phyloP scores from a whole-genome alignment of 2,888 invertebrate species.

The Maniola hyperantus region DNA sequence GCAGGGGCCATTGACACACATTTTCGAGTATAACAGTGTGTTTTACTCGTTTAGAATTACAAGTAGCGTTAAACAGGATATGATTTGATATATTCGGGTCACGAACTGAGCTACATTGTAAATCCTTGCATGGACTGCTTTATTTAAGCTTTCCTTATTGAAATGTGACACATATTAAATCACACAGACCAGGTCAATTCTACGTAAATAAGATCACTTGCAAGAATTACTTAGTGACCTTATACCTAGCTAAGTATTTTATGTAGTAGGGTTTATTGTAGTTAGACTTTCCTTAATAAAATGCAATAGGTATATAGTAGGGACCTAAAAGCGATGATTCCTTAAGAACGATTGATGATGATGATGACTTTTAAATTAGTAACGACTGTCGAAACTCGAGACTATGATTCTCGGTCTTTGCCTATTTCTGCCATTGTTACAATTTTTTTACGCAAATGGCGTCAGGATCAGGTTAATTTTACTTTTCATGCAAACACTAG shows the following conservation, averaged over 20 bases:
- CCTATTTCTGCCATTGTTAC: not conserved
- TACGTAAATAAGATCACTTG: not conserved
- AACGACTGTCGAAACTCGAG: not conserved
- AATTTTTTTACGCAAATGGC: not conserved
- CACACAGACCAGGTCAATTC: not conserved
- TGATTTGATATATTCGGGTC: slow-evolving; percentile 62
- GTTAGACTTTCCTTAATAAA: not conserved
- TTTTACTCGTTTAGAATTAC: slow-evolving; percentile 60
- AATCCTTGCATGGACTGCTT: slow-evolving; percentile 20
- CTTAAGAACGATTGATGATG: too few species aligned
- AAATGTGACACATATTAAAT: slow-evolving; percentile 15
- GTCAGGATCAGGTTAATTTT: not conserved
- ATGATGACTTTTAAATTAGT: not conserved
- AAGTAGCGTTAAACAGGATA: slow-evolving; percentile 64
- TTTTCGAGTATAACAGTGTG: slow-evolving; percentile 64
- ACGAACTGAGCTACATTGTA: slow-evolving; percentile 49
- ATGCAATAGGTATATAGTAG: not conserved
- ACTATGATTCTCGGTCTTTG: not conserved
- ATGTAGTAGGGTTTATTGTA: not conserved
- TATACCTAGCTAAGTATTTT: not conserved
- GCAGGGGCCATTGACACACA: slow-evolving; percentile 51
- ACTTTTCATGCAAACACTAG: too few species aligned
- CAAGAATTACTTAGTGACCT: not conserved
- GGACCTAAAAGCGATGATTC: not conserved
- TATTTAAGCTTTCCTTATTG: slow-evolving; percentile 32